Conservation (phyloP, 2,113 vertebrate genomes). For the Lamprotornis superbus region DNA sequence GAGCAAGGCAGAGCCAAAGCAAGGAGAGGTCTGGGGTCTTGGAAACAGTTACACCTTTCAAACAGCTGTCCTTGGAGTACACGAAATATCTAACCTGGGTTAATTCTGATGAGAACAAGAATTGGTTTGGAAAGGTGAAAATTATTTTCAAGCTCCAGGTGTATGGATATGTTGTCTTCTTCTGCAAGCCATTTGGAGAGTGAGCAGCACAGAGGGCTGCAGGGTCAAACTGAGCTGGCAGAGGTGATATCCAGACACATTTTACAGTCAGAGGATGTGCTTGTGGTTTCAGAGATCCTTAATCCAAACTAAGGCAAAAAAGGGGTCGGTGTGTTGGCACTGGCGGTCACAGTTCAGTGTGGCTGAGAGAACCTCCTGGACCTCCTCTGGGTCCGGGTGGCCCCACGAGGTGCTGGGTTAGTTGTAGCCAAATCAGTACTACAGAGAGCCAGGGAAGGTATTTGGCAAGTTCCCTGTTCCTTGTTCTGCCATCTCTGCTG, state of each 20-base stretch:
- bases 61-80: background rate
- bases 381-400: background rate
- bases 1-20: background rate
- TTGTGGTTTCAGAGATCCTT: background rate
- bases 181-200: background rate
- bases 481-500: background rate
- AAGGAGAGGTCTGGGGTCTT: background rate
- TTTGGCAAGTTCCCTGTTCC: background rate
- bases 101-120: background rate
- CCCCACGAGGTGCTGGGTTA: background rate
- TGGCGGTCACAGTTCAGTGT: background rate
- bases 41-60: background rate
- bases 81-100: background rate
- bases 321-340: background rate
- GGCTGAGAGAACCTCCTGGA: background rate
- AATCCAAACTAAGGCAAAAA: background rate
- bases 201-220: background rate
- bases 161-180: background rate
- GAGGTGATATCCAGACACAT: background rate
- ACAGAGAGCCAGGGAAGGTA: background rate
- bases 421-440: background rate
- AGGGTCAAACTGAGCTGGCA: background rate
- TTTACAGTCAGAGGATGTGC: background rate
- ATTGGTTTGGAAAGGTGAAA: background rate
- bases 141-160: background rate